phyloP scores from a whole-genome alignment of 1,140 invertebrate genomes.

The Micrasema minimum region DNA sequence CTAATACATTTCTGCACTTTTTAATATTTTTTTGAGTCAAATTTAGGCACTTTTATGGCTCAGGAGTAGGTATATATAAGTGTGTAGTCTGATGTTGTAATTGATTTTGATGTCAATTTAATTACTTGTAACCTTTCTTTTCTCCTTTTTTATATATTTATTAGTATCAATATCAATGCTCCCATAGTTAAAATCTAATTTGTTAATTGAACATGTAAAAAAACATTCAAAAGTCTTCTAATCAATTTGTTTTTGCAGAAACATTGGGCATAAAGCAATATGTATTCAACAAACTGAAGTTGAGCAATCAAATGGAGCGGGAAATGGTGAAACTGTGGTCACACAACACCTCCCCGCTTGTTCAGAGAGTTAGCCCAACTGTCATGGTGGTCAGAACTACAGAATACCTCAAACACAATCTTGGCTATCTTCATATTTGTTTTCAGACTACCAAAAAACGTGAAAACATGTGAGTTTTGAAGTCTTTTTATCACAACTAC shows the following conservation, averaged over 20 bases:
- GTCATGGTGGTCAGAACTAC: constrained; percentile 84
- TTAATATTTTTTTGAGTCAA: too few species aligned
- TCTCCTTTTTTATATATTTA: too few species aligned
- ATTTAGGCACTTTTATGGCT: too few species aligned
- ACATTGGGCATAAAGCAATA: constrained; percentile 74
- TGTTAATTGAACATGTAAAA: too few species aligned
- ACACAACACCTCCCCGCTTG: constrained; percentile 72
- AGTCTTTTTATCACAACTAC: neutral
- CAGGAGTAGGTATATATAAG: too few species aligned
- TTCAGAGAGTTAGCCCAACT: constrained; percentile 81
- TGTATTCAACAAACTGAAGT: constrained; percentile 73
- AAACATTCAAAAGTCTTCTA: too few species aligned
- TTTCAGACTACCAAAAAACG: constrained; percentile 59
- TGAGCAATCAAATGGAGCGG: constrained; percentile 74
- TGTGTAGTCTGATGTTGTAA: too few species aligned
- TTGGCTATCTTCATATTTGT: constrained; percentile 81
- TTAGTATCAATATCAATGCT: constrained; percentile 7
- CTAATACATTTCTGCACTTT: too few species aligned
- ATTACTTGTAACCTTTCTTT: too few species aligned
- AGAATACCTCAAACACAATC: constrained; percentile 74
- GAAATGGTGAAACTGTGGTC: constrained; percentile 72
- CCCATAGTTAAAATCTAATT: too few species aligned
- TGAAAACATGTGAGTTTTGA: neutral
- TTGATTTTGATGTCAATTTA: too few species aligned
- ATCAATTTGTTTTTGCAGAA: constrained; percentile 47